Conservation (phyloP, 2,888 invertebrate genomes). For the Lymantria dispar region DNA sequence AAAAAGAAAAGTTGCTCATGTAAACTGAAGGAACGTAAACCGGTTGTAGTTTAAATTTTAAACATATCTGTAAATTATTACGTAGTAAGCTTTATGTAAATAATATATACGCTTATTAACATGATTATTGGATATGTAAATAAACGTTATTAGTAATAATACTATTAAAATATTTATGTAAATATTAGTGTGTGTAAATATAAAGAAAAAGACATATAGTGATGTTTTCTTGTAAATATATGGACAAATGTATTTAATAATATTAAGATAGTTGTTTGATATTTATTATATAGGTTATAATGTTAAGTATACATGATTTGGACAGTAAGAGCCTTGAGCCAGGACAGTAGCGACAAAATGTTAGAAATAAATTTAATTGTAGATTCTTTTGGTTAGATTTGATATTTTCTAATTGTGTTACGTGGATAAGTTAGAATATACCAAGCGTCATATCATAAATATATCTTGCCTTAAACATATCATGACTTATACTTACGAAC, state of each 20-base stretch:
- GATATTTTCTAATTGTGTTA: too few relatives aligned
- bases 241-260: constrained; percentile 25
- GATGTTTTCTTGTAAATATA: constrained; percentile 63
- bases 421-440: too few relatives aligned
- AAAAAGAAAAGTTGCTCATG: constrained; percentile 73
- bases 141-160: constrained; percentile 11
- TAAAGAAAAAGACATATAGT: constrained; percentile 63
- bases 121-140: constrained; percentile 22
- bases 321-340: constrained; percentile 64
- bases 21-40: constrained; percentile 64
- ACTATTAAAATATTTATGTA: constrained; percentile 12
- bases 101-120: constrained; percentile 13
- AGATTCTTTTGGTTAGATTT: too few relatives aligned
- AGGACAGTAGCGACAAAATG: constrained; percentile 50
- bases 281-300: constrained; percentile 17
- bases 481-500: too few relatives aligned
- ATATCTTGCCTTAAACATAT: too few relatives aligned
- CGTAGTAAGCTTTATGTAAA: constrained; percentile 24
- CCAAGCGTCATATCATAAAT: too few relatives aligned
- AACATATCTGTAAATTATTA: constrained; percentile 7
- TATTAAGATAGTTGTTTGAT: constrained; percentile 36
- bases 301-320: constrained; percentile 30
- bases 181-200: constrained; percentile 30
- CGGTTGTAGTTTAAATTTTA: constrained; percentile 57
- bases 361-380: too few relatives aligned